Percentiles rank a stretch among this genome's conserved stretches.
These are phyloP conservation scores for Napeogenes inachia DNA, from an alignment of 2,888 invertebrate genomes.

Conservation along the genomic window DNA sequence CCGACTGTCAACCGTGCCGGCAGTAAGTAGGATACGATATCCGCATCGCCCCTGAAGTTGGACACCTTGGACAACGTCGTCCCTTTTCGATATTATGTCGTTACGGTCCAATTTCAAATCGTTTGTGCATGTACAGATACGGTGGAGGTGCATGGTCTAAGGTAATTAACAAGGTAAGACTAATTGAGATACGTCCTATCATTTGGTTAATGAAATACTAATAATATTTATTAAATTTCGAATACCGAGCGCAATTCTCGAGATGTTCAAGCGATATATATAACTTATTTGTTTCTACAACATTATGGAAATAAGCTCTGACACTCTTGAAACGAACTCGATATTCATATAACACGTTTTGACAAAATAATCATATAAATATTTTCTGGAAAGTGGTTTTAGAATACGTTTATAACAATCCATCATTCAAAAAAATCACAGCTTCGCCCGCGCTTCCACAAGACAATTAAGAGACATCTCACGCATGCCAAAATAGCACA, in stretches of 20 bases:
- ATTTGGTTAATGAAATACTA: conserved; percentile 12
- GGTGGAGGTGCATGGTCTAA: conserved; percentile 64
- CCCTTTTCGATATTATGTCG: conserved; percentile 29
- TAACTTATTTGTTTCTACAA: neutral
- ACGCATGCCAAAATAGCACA: conserved; percentile 17
- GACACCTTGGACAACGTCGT: conserved; percentile 33
- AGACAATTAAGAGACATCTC: conserved; percentile 5
- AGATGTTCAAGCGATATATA: neutral
- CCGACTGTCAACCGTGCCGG: conserved; percentile 91
- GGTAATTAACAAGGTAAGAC: conserved; percentile 63
- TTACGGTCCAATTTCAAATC: conserved; percentile 45
- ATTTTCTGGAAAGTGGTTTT: conserved; percentile 5
- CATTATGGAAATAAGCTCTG: neutral
- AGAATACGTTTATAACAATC: neutral
- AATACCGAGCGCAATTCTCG: conserved; percentile 8
- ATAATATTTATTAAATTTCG: conserved; percentile 10
- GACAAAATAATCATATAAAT: conserved; percentile 17
- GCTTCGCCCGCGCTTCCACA: conserved; percentile 19
- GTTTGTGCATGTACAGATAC: conserved; percentile 58
- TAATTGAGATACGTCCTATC: conserved; percentile 15
- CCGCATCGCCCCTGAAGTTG: conserved; percentile 40
- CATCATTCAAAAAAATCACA: conserved; percentile 10
- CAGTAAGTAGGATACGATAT: conserved; percentile 85
- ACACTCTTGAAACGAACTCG: conserved; percentile 8
- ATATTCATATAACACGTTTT: conserved; percentile 11